phyloP scores from a whole-genome alignment of 2,797 vertebrate genomes.

The Hozukius guyotensis region DNA sequence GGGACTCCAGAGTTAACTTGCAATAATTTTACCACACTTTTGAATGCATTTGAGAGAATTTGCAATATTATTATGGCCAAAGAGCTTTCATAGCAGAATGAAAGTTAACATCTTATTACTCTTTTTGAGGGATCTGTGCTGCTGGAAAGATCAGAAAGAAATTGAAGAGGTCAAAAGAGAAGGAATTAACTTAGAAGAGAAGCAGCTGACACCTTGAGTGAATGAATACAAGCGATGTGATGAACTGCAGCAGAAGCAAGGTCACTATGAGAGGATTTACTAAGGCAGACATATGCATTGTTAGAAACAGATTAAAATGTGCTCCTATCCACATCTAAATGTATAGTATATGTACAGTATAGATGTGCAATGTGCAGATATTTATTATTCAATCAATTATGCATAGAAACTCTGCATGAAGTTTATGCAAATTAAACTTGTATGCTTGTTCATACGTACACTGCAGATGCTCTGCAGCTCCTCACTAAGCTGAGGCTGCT shows the following conservation, averaged over 20 bases:
- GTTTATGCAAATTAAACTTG: not conserved
- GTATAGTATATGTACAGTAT: not conserved
- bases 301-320: not conserved
- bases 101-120: not conserved
- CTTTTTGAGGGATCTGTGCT: not conserved
- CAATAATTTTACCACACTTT: not conserved
- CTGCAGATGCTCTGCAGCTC: conserved; percentile 28
- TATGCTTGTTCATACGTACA: not conserved
- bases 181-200: not conserved
- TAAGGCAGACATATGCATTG: not conserved
- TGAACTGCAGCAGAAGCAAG: not conserved
- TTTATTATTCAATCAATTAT: not conserved
- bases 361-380: not conserved
- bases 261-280: not conserved
- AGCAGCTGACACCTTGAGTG: not conserved
- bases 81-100: not conserved
- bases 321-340: not conserved
- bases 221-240: not conserved
- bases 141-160: conserved; percentile 1
- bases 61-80: not conserved
- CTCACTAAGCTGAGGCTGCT: not conserved
- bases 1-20: not conserved
- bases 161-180: not conserved
- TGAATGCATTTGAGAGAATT: not conserved
- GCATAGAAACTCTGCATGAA: not conserved